phyloP scores from a whole-genome alignment of 35 echinoderm and acorn worm genomes.

The Patiria miniata region DNA sequence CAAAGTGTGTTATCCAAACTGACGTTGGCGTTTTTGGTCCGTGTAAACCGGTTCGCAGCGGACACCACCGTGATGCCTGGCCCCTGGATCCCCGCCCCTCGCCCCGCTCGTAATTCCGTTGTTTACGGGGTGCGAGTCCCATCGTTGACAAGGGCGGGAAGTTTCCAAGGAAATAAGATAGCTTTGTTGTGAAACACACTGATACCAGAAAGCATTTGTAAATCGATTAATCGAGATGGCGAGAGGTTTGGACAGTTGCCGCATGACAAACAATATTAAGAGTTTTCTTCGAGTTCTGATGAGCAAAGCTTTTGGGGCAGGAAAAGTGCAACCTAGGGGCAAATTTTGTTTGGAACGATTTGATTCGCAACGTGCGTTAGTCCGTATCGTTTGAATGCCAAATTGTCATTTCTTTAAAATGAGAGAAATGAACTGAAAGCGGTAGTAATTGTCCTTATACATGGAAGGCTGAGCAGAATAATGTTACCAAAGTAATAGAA shows the following conservation, averaged over 20 bases:
- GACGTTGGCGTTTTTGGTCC: not conserved
- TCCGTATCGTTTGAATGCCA: too few relatives aligned
- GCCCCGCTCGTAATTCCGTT: not conserved
- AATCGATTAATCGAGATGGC: not conserved
- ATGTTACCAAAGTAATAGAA: too few relatives aligned
- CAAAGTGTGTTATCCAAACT: too few relatives aligned
- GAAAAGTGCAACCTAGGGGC: too few relatives aligned
- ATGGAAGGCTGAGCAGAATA: too few relatives aligned
- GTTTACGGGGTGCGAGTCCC: not conserved
- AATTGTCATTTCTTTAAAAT: too few relatives aligned
- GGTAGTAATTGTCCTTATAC: too few relatives aligned
- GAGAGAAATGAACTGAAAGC: too few relatives aligned
- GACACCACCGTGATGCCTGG: not conserved
- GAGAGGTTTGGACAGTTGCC: not conserved
- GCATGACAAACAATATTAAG: slow-evolving; percentile 4
- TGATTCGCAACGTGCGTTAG: too few relatives aligned
- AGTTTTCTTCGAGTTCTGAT: not conserved
- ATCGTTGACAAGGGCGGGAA: not conserved
- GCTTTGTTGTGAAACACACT: slow-evolving; percentile 1
- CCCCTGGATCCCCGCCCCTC: not conserved
- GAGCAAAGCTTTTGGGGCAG: too few relatives aligned
- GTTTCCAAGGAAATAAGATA: not conserved
- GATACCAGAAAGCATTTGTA: slow-evolving; percentile 9
- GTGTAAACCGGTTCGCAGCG: not conserved
- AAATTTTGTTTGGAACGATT: too few relatives aligned